Base-by-base conservation (phyloP, 1,140 invertebrate genomes). In the Zaprionus nigranus region DNA sequence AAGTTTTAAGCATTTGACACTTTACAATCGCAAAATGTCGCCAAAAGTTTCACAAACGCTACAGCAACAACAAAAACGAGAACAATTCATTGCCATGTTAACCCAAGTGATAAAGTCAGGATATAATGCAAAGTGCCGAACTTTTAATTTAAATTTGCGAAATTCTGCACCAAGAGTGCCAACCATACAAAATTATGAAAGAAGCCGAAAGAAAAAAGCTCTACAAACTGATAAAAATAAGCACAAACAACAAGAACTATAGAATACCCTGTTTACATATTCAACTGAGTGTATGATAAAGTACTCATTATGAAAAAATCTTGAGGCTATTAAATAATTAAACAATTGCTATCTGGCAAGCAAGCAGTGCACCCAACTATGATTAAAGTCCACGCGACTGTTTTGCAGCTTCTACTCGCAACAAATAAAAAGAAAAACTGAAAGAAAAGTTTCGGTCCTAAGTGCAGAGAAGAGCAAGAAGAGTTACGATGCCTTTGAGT, bases 1-100 rank as follows among this genome's bases (percentile, higher is more conserved):
- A 90, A 90, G 86, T 90, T 90, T 90, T 85, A 90, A 90, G 79
- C 76, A 86, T 82, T 88, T 90, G 85, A 81, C 85, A 82, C 81
- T 90, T 90, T 90, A 90, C 86, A 90, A 82, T 82, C 85, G 74
- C 85, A 90, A 90, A 88, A 90, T 88, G 81, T 79, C 78, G 81
- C 75, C 79, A 79, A 90, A 90, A 90, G 85, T 90, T 90, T 90
- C 76, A 64, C 74, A 79, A 72, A 65, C 84, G 62, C 62, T 30
- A 54, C 69, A 70, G 54, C n/a, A 51, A 62, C 66, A 75, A 85
- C 51, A 73, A 74, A 26, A 53, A 58, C 26, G 13, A 51, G 2
- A 56, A 56, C 66, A 73, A 76, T 68, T 82, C 82, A 85, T 79
- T 86, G 82, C 51, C 82, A 82, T 90, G 85, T 81, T 90, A 82